Percentiles rank a stretch among this genome's conserved stretches.
These are phyloP conservation scores for Colostygia pectinataria DNA, from an alignment of 2,888 invertebrate species.

Conservation along the genomic window DNA sequence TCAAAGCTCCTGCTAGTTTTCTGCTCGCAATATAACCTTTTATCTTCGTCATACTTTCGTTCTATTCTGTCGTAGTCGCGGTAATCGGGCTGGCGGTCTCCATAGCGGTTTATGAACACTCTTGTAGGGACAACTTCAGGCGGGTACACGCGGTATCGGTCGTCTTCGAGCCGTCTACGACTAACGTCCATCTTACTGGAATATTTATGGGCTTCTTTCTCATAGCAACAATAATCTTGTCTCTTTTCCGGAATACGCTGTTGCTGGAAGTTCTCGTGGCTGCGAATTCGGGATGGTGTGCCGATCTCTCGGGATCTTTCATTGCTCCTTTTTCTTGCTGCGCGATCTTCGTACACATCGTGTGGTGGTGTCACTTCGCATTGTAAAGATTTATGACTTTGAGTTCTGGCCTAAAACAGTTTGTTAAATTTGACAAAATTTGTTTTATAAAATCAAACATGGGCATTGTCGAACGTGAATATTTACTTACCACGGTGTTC, in stretches of 20 bases:
- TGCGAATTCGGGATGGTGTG: slow-evolving; percentile 51
- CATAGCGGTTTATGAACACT: slow-evolving; percentile 49
- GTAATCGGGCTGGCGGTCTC: slow-evolving; percentile 39
- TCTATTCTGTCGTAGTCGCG: slow-evolving; percentile 46
- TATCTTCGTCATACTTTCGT: slow-evolving; percentile 53
- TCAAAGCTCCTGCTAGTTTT: slow-evolving; percentile 70
- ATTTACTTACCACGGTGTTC: slow-evolving; percentile 47
- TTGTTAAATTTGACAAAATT: too few species aligned
- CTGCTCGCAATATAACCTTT: slow-evolving; percentile 54
- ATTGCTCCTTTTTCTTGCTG: slow-evolving; percentile 45
- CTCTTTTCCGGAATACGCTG: slow-evolving; percentile 31
- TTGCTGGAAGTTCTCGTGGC: slow-evolving; percentile 52
- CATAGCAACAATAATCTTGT: slow-evolving; percentile 47
- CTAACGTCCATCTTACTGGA: slow-evolving; percentile 53
- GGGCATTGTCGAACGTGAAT: background rate
- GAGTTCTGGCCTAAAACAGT: slow-evolving; percentile 55
- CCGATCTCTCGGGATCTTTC: slow-evolving; percentile 50
- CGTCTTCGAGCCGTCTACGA: slow-evolving; percentile 42
- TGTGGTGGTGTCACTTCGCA: slow-evolving; percentile 56
- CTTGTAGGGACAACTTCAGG: slow-evolving; percentile 47
- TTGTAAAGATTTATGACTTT: slow-evolving; percentile 73
- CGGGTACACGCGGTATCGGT: slow-evolving; percentile 47
- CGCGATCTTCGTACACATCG: slow-evolving; percentile 49
- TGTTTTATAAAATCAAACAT: background rate
- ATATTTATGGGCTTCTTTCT: slow-evolving; percentile 49